phyloP scores from a whole-genome alignment of 2,888 invertebrate species.

The Helicoverpa assulta region DNA sequence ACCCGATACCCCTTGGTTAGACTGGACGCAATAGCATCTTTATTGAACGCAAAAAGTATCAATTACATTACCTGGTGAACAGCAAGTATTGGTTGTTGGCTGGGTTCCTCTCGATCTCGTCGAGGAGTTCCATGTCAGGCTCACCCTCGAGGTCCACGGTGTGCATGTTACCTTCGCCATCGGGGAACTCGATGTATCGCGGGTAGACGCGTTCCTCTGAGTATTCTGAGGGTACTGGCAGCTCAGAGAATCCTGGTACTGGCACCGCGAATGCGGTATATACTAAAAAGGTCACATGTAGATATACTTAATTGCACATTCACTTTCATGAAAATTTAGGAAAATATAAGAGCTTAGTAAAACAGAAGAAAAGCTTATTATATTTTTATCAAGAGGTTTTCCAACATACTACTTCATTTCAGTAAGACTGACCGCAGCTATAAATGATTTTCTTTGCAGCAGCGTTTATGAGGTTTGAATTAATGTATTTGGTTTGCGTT shows the following conservation, averaged over 20 bases:
- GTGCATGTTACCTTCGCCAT: constrained; percentile 67
- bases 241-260: constrained; percentile 50
- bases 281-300: constrained; percentile 45
- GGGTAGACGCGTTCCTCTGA: constrained; percentile 59
- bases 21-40: too few species aligned
- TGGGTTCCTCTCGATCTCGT: constrained; percentile 67
- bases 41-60: neutral
- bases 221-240: constrained; percentile 59
- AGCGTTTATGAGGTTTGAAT: too few species aligned
- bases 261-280: constrained; percentile 66
- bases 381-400: too few species aligned
- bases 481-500: too few species aligned
- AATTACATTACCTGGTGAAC: constrained; percentile 67
- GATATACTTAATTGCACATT: too few species aligned
- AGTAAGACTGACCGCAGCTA: too few species aligned
- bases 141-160: constrained; percentile 69
- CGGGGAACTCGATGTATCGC: constrained; percentile 69
- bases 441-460: too few species aligned
- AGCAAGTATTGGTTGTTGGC: constrained; percentile 67
- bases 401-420: too few species aligned
- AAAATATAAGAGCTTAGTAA: neutral
- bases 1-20: too few species aligned
- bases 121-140: constrained; percentile 64
- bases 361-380: too few species aligned
- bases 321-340: neutral